Evolutionary conservation across 2,888 invertebrate genomes (phyloP), one percentile per base, ranked within the genome.

Genomic region (Apamea epomidion): DNA sequence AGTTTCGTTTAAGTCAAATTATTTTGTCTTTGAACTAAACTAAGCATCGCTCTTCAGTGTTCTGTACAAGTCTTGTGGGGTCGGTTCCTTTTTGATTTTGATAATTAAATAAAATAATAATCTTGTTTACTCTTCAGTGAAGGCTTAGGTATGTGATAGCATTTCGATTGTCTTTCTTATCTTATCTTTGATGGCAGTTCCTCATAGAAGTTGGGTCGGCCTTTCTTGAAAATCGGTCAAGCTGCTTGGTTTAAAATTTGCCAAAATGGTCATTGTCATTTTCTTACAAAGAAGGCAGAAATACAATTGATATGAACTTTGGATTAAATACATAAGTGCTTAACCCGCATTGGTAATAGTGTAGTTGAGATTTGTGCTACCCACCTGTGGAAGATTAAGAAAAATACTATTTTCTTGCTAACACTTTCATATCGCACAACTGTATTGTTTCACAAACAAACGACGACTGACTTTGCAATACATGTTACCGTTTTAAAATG

Each of bases 151-250:
- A 42, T 78, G 45, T 45, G 25, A 45, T 65, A 64, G 51, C 25
- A 74, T n/a, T 74, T 32, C 45, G 2, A 32, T 10, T 54, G 32
- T 10, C n/a, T 48, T 74, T 78, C 75, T 48, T 75, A 32, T 54
- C 74, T 45, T 74, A 58, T 67, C 32, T 48, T 37, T 45, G 45
- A 45, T 18, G 29, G 12, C 42, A 54, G 42, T 32, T 67, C 14
- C 18, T 21, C 29, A 58, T 25, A 48, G 16, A 60, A 60, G 68
- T 76, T 76, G 37, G 12, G 10, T 4, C 6, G n/a, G 6, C 21
- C n/a, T n/a, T 77, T n/a, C 48, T 74, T 29, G n/a, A 70, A 75
- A 75, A 6, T 51, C 14, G 37, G 37, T 70, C 29, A 70, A 75
- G 21, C 37, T n/a, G 8, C 1, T 45, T 25, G 25, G 45, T 25